A percentile compares a stretch with the other conserved stretches of the same genome.
These are phyloP conservation scores for Gibbula magus DNA, from an alignment of 2,888 invertebrate species.

Conservation along the genomic window DNA sequence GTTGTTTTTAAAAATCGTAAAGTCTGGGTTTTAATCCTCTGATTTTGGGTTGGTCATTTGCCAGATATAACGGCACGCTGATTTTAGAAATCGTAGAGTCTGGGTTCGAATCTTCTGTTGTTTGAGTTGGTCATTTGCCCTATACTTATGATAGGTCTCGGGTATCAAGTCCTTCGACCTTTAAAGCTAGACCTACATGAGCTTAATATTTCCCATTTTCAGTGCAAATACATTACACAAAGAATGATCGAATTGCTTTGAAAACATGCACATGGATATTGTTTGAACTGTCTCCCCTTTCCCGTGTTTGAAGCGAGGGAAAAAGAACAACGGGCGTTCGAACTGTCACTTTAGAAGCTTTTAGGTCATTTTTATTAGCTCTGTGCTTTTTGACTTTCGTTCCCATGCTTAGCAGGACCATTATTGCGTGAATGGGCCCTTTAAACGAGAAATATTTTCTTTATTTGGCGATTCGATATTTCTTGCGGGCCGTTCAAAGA, in stretches of 20 bases:
- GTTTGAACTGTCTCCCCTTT: constrained; percentile 1
- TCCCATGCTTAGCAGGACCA: constrained; percentile 14
- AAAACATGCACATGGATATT: constrained; percentile 11
- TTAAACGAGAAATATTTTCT: constrained; percentile 21
- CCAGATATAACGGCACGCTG: too few species aligned
- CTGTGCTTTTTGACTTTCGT: constrained; percentile 19
- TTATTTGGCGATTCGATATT: constrained; percentile 24
- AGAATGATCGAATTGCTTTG: constrained; percentile 6
- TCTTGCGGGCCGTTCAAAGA: constrained; percentile 20
- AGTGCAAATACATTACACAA: constrained; percentile 24
- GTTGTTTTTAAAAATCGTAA: too few species aligned
- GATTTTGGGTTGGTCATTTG: too few species aligned
- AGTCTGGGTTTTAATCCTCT: too few species aligned
- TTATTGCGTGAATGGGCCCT: constrained; percentile 17
- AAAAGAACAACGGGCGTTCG: neutral
- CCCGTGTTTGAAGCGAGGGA: neutral
- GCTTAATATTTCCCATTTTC: constrained; percentile 8
- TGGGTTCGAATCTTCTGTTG: too few species aligned
- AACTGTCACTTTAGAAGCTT: neutral
- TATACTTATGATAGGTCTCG: too few species aligned
- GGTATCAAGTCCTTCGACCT: too few species aligned
- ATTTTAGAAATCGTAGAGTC: too few species aligned
- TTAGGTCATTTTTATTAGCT: constrained; percentile 8
- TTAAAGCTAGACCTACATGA: neutral
- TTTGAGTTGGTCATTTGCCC: too few species aligned